Conservation (phyloP, 2,888 invertebrate species). For the Cenopis cana region DNA sequence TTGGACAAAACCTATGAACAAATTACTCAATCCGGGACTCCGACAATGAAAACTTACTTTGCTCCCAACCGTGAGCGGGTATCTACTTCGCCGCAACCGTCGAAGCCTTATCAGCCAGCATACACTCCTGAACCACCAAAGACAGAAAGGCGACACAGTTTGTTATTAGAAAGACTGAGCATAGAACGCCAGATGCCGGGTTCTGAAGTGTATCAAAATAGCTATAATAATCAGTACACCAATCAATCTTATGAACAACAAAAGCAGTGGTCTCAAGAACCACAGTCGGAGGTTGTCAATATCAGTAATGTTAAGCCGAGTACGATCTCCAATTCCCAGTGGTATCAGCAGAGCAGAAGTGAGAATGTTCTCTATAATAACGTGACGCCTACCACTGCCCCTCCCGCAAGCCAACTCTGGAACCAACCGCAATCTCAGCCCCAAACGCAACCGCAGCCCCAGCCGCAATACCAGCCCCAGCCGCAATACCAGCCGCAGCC, state of each 20-base stretch:
- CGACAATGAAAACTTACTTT: slow-evolving; percentile 73
- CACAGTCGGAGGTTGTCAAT: slow-evolving; percentile 75
- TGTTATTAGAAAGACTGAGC: slow-evolving; percentile 76
- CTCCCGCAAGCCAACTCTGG: slow-evolving; percentile 57
- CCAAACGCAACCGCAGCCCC: no score
- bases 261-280: slow-evolving; percentile 70
- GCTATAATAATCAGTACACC: slow-evolving; percentile 54
- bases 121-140: slow-evolving; percentile 63
- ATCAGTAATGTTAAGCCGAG: slow-evolving; percentile 80
- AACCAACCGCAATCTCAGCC: not conserved
- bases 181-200: slow-evolving; percentile 74
- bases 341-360: slow-evolving; percentile 73
- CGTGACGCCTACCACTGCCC: slow-evolving; percentile 56
- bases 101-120: slow-evolving; percentile 68
- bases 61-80: slow-evolving; percentile 69
- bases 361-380: slow-evolving; percentile 68
- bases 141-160: slow-evolving; percentile 76
- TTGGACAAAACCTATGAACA: slow-evolving; percentile 74
- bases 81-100: slow-evolving; percentile 65
- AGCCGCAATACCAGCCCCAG: slow-evolving; percentile 41
- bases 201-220: slow-evolving; percentile 71
- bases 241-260: slow-evolving; percentile 69
- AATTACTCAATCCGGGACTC: slow-evolving; percentile 66
- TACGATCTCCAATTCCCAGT: slow-evolving; percentile 75
- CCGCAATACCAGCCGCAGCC: no score